Evolutionary conservation across 1,140 invertebrate species (phyloP), one percentile per base, ranked within the genome.

Genomic region (Lethocerus indicus): DNA sequence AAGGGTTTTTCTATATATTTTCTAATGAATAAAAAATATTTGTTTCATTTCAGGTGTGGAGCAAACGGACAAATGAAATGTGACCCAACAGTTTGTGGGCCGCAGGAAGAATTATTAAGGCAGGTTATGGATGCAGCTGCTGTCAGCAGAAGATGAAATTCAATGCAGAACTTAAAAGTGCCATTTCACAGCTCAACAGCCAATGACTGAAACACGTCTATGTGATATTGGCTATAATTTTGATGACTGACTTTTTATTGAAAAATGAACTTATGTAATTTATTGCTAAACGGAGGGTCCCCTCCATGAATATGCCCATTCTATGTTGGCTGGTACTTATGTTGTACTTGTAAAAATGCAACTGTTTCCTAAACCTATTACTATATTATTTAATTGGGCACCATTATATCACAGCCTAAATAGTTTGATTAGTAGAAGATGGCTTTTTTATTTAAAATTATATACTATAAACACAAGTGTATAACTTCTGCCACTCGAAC

Each of bases 61-160:
- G 75, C 78, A 39, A 77, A 87, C 64, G 87, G 87, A 57, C 82
- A 88, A 65, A 91, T 93, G 87, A 81, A 89, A 66, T 93, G 89
- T 65, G 83, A 92, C 65, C 88, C 89, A 37, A 79, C 79, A 64
- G 72, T 79, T 48, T 93, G 88, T 63, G 81, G 78, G 55, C 87
- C 87, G 26, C 51, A 53, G 18, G 82, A 88, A 62, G 84, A 86
- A 44, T 83, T 88, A 75, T 66, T 92, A 53, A 73, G 82, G 61
- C 84, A 87, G 71, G 86, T 90, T 78, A 84, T 90, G 57, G 81
- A 79, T 52, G 77, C 77, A 23, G 79, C 77, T 37, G 76, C 76
- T 29, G 74, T 77, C 46, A 72, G 74, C 54, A 74, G 76, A 59
- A 82, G 81, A 78, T 45, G 47, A 54, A 54, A 52, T 40, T 16